Evolutionary conservation across 2,888 invertebrate genomes (phyloP).

Genomic region (Mythimna pallens): DNA sequence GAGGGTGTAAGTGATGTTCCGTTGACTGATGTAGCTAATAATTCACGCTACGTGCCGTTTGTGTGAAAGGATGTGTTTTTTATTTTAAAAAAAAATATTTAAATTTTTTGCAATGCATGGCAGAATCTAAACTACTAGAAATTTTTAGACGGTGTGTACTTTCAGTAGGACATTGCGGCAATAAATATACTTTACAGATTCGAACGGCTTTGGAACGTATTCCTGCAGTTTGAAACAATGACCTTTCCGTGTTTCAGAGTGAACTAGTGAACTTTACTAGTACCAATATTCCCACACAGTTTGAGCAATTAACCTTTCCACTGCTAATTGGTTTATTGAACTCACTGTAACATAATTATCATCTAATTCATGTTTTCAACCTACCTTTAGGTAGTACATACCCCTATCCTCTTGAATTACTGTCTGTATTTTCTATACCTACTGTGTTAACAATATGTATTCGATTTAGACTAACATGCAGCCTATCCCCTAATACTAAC

Average conservation of each 20-base stretch:
- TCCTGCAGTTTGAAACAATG: not conserved
- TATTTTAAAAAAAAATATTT: slow-evolving; percentile 11
- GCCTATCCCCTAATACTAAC: slow-evolving; percentile 76
- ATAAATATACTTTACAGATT: not conserved
- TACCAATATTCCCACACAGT: not conserved
- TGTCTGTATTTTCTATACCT: slow-evolving; percentile 4
- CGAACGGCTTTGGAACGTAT: not conserved
- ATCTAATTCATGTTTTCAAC: slow-evolving; percentile 15
- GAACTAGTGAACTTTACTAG: slow-evolving; percentile 1
- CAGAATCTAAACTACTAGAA: not conserved
- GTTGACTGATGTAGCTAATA: slow-evolving; percentile 77
- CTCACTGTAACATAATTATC: slow-evolving; percentile 1
- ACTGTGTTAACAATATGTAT: slow-evolving; percentile 14
- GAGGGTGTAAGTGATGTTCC: slow-evolving; percentile 66
- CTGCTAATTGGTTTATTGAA: not conserved
- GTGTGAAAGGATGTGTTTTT: slow-evolving; percentile 32
- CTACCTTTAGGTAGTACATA: slow-evolving; percentile 18
- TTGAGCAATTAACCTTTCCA: slow-evolving; percentile 20
- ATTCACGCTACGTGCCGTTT: slow-evolving; percentile 63
- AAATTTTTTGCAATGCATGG: not conserved
- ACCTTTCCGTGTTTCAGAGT: not conserved
- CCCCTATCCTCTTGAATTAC: not conserved
- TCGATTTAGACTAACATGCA: slow-evolving; percentile 42
- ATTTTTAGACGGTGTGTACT: not conserved
- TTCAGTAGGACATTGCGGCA: not conserved